Evolutionary conservation across 1,140 invertebrate genomes (phyloP), one percentile per base, ranked within the genome.

Genomic region (Dreissena rostriformis): DNA sequence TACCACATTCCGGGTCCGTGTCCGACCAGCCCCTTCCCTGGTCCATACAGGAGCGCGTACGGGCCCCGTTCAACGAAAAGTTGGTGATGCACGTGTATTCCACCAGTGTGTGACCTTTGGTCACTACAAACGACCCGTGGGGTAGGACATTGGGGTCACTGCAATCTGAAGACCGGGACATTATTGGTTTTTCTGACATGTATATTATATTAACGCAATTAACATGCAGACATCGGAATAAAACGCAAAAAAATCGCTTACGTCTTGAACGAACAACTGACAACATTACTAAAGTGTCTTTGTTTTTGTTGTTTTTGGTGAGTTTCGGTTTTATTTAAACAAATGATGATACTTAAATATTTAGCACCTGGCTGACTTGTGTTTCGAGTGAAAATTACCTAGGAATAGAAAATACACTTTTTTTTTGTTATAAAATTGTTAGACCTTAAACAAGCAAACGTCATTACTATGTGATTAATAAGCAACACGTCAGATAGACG

Each of bases 21-120:
- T 61, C 57, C 17, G 57, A 61, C 57, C 57, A 61, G 17, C 57
- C 57, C 57, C 17, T 61, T 61, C 57, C 57, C 22, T 24, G 17
- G 22, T 61, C 57, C 57, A n/a, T 19, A 12, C 57, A 61, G 17
- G 4, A 24, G 17, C 57, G 57, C 17, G 57, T 24, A 12, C 17
- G 22, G 17, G 57, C 57, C 22, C 57, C 57, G 2, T 61, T 24
- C 57, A 61, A 12, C 2, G 17, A n/a, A 12, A 6, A 61, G 17
- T 24, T n/a, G 2, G 57, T 61, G 57, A 19, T 61, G 57, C 57
- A 61, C 57, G 57, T 61, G 57, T 61, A 61, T 61, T n/a, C 57
- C 17, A 24, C 57, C 57, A 24, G 6, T n/a, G 6, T 5, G 57
- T 12, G 17, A 12, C 12, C 57, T 61, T n/a, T 24, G 57, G 2